phyloP scores from a whole-genome alignment of 2,113 vertebrate genomes.

The Osmerus eperlanus region DNA sequence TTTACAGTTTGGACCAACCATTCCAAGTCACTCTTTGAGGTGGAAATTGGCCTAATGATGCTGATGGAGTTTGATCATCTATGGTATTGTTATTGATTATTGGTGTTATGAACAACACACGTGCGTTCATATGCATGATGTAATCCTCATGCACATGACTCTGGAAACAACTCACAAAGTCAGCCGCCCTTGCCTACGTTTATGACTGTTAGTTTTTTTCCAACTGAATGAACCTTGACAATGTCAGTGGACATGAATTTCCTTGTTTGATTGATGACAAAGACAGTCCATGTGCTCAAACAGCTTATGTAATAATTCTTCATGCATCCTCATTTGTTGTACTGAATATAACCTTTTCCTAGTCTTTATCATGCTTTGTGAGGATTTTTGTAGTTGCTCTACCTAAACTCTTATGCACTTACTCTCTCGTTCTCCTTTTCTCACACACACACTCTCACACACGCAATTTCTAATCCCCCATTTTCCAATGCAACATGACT shows the following conservation, averaged over 20 bases:
- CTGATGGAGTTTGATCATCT: background rate
- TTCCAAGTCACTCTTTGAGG: background rate
- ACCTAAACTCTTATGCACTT: background rate
- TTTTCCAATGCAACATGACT: slow-evolving; percentile 17
- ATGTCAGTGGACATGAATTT: too few species aligned
- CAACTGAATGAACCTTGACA: too few species aligned
- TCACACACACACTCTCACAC: background rate
- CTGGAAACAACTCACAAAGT: too few species aligned
- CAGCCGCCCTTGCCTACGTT: too few species aligned
- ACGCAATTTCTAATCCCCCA: slow-evolving; percentile 25
- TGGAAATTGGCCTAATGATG: background rate
- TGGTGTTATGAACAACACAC: background rate
- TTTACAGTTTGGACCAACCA: slow-evolving; percentile 15
- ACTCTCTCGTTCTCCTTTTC: background rate
- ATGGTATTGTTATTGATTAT: background rate
- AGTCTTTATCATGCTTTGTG: background rate
- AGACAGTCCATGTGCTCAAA: too few species aligned
- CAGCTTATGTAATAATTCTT: background rate
- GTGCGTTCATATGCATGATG: background rate
- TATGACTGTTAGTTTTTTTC: too few species aligned
- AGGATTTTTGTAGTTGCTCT: background rate
- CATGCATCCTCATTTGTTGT: background rate
- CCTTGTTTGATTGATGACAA: too few species aligned
- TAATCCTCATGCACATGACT: background rate
- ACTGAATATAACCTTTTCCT: background rate